phyloP scores from a whole-genome alignment of 2,113 vertebrate genomes.

The Cacatua alba region DNA sequence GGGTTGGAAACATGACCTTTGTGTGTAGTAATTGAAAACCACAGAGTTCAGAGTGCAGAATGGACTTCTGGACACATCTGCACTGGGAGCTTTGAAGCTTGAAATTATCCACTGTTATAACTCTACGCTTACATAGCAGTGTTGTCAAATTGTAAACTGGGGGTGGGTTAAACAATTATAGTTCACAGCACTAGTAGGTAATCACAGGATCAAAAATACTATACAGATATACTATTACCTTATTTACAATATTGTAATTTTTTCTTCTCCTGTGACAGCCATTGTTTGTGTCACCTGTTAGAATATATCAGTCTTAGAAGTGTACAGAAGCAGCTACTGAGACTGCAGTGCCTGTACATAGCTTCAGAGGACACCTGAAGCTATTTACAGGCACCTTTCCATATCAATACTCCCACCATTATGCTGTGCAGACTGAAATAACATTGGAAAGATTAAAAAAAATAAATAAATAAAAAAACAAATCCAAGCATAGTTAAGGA shows the following conservation, averaged over 20 bases:
- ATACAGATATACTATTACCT: background rate
- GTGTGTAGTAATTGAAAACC: conserved; percentile 30
- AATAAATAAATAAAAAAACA: too few species aligned
- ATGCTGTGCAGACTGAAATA: background rate
- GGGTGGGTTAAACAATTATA: background rate
- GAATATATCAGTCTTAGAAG: background rate
- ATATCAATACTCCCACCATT: background rate
- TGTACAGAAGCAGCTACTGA: background rate
- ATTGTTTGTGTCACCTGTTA: background rate
- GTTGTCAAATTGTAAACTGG: background rate
- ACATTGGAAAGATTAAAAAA: background rate
- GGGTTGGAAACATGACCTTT: conserved; percentile 7
- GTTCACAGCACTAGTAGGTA: background rate
- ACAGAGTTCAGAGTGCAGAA: background rate
- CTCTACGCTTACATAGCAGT: background rate
- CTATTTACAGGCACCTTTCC: background rate
- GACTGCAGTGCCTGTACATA: background rate
- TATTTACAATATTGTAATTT: background rate
- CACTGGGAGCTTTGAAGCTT: background rate
- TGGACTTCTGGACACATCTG: conserved; percentile 18
- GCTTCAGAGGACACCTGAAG: background rate
- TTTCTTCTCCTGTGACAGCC: background rate
- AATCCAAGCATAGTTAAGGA: background rate
- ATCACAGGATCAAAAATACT: background rate
- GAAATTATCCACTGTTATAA: background rate